Base-by-base conservation (phyloP, 2,888 invertebrate species). In the Apeira syringaria region DNA sequence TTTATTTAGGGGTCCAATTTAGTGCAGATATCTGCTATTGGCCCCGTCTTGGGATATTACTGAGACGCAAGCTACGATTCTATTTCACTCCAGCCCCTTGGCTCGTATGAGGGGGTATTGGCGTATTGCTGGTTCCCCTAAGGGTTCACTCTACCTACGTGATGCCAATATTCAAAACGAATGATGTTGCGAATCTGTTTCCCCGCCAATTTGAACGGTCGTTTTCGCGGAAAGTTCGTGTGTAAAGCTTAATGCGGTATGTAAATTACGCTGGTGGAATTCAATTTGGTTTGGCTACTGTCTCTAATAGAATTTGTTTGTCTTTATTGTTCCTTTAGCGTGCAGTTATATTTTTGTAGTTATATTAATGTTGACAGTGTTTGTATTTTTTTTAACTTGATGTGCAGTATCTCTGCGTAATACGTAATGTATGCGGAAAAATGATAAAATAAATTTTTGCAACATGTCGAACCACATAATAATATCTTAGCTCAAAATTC, bases 91-190 rank as follows among this genome's bases (percentile, higher is more conserved):
- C 49, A 67, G 56, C 68, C 68, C 65, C 69, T 61, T 64, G 61
- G 61, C 67, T 68, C 72, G 72, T 74, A 77, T 79, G 74, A n/a
- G 75, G 61, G 67, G 70, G 72, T 75, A 77, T 79, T 74, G 75
- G 31, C 26, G 31, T 42, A 41, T 42, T 30, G 25, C 29, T 10
- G 24, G 11, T 74, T 71, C 67, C 81, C 82, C 80, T 75, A 70
- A 80, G 83, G 82, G 80, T 62, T 69, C 64, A 68, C 68, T 68
- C 15, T 20, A 5, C 7, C 74, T 82, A 83, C 86, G 85, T 81
- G 82, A 80, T 75, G 72, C 71, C 79, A 83, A 84, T 84, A 84
- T 86, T 81, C 80, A 75, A 74, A 83, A 81, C 78, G 82, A 80
- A 82, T 78, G 80, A 81, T 78, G 77, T 79, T 74, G 68, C 65